Conservation (phyloP, 2,113 vertebrate species). For the Gopherus flavomarginatus region DNA sequence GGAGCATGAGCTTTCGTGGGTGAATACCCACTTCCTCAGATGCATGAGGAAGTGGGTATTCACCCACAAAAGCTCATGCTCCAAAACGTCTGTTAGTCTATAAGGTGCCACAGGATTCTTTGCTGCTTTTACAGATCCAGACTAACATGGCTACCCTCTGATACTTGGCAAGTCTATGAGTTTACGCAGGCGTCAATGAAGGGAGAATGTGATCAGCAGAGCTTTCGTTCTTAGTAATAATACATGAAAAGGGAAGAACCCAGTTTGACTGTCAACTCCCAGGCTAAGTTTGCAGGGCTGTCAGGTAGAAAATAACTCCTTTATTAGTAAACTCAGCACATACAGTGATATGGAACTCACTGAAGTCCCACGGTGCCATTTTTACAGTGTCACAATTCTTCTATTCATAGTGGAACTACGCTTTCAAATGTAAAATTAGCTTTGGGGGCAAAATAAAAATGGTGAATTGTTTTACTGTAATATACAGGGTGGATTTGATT, state of each 20-base stretch:
- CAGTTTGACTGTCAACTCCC: not conserved
- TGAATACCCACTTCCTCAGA: no score
- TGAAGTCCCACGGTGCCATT: not conserved
- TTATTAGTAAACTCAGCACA: not conserved
- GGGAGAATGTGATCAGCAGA: not conserved
- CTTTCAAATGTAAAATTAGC: not conserved
- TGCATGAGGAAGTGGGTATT: no score
- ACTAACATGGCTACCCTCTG: no score
- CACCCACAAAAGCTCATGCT: no score
- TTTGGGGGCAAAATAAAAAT: not conserved
- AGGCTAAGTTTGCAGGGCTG: not conserved
- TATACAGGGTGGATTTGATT: not conserved
- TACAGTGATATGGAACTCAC: not conserved
- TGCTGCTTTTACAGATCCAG: no score
- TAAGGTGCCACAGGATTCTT: no score
- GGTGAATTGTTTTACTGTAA: not conserved
- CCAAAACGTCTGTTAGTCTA: no score
- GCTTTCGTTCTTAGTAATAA: no score
- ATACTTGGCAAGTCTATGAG: no score
- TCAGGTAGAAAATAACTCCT: not conserved
- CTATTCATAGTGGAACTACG: not conserved
- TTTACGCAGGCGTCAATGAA: not conserved
- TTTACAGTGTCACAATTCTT: not conserved
- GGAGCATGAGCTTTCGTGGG: no score
- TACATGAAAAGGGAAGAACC: not conserved